Evolutionary conservation across 2,888 invertebrate genomes (phyloP).

Genomic region (Drosophila niveifrons): DNA sequence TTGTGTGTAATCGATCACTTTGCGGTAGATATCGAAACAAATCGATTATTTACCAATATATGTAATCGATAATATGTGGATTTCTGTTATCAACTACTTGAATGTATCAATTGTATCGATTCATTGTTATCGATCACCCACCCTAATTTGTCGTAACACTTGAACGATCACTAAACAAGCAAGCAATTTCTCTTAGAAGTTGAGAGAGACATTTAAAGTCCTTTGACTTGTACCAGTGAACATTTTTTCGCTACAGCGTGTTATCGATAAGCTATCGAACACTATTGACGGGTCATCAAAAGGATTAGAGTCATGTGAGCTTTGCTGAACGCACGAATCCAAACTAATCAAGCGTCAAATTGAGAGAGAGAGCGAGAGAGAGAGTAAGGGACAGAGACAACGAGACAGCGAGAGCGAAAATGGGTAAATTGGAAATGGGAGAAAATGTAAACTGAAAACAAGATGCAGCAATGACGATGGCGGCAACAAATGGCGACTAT

Average conservation of each 20-base stretch:
- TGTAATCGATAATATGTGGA: too few relatives aligned
- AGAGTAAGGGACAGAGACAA: background rate
- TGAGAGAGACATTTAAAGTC: too few relatives aligned
- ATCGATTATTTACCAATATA: too few relatives aligned
- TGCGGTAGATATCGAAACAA: too few relatives aligned
- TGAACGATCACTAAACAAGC: too few relatives aligned
- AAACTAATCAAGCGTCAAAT: conserved; percentile 48
- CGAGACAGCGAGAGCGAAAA: conserved; percentile 5
- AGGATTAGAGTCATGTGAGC: conserved; percentile 11
- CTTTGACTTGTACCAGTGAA: background rate
- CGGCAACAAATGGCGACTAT: conserved; percentile 60
- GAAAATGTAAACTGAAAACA: conserved; percentile 41
- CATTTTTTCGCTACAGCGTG: background rate
- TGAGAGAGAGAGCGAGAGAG: background rate
- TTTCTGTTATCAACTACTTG: too few relatives aligned
- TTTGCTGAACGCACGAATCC: conserved; percentile 4
- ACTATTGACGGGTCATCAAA: conserved; percentile 12
- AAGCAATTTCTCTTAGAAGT: too few relatives aligned
- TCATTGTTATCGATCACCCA: background rate
- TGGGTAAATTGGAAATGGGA: conserved; percentile 23
- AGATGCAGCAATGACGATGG: conserved; percentile 30
- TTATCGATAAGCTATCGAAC: conserved; percentile 21
- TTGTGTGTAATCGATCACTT: too few relatives aligned
- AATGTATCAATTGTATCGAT: too few relatives aligned
- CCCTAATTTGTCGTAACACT: background rate